A percentile compares a stretch with the other conserved stretches of the same genome.
These are phyloP conservation scores for Hedychridium roseum DNA, from an alignment of 2,888 invertebrate genomes.

Conservation along the genomic window DNA sequence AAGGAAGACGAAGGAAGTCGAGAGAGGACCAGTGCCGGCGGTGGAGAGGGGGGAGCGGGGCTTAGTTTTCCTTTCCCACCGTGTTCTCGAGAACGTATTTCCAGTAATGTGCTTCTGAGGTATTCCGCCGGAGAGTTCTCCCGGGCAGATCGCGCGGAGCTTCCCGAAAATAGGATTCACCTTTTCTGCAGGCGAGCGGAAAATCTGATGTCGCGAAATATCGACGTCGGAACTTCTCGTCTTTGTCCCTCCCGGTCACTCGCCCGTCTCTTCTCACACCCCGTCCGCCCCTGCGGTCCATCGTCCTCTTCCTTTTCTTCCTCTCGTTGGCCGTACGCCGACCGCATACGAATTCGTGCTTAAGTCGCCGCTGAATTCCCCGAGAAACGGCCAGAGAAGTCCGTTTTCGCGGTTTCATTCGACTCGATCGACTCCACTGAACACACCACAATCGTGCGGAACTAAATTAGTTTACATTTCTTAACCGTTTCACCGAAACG, in stretches of 20 bases:
- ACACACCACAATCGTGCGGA: constrained; percentile 10
- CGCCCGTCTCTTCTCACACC: neutral
- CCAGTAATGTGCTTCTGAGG: neutral
- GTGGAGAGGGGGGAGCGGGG: too few relatives aligned
- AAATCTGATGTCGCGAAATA: constrained; percentile 19
- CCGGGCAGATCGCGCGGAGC: neutral
- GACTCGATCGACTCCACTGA: constrained; percentile 18
- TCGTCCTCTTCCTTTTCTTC: neutral
- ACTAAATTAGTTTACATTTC: too few relatives aligned
- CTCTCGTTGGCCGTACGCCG: constrained; percentile 1
- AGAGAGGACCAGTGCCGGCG: too few relatives aligned
- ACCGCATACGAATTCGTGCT: constrained; percentile 26
- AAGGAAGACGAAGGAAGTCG: too few relatives aligned
- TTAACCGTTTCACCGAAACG: neutral
- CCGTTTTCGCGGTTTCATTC: too few relatives aligned
- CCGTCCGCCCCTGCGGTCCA: neutral
- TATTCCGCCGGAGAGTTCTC: constrained; percentile 5
- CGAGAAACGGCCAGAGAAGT: too few relatives aligned
- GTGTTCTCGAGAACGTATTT: neutral
- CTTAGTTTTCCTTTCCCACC: neutral
- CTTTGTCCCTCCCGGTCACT: neutral
- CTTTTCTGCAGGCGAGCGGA: constrained; percentile 9
- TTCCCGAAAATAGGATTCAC: constrained; percentile 23
- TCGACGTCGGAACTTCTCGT: constrained; percentile 5
- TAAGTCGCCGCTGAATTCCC: constrained; percentile 14